Base-by-base conservation (phyloP, 2,888 invertebrate species). In the Antheraea yamamai region DNA sequence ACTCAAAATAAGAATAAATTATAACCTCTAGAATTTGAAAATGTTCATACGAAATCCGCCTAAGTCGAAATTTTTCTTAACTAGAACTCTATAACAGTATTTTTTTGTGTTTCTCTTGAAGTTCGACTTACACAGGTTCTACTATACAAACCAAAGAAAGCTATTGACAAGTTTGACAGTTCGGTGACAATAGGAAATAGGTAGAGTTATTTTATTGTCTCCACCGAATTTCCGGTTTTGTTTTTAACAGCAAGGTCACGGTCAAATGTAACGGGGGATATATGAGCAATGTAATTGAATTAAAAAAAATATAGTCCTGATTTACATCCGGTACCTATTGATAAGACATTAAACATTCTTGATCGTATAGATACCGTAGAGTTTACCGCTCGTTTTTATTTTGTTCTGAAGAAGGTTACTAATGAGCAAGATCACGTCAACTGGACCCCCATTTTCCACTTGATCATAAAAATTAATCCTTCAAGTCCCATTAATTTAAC, bases 171-270 rank as follows among this genome's bases (percentile, higher is more conserved):
- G 75, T 79, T 84, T 81, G 86, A 87, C 87, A 70, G 70, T 70
- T 86, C 81, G 83, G 82, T 84, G 80, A 82, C 81, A 84, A 85
- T 83, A 84, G 92, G 92, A 92, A 90, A 86, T 82, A 90, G 93
- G 91, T 92, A 92, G 85, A 82, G 78, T 70, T 80, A 78, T 85
- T 86, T 88, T 85, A 85, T 82, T 39, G 75, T 81, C 78, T 81
- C 86, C 85, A 79, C 82, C 77, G 84, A 81, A 47, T 47, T 87
- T 90, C 89, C 91, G 88, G 88, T 83, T 82, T 77, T 82, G 85
- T 84, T 79, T 79, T 80, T 77, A 79, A 79, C 77, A 79, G 79
- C 78, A 86, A 88, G 91, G 91, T 91, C 87, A 89, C 88, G 90
- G 89, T 85, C 85, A 83, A 23, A 3, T 26, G 70, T 72, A 76